Evolutionary conservation across 2,797 vertebrate species (phyloP).

Genomic region (Mormyrus hasselquistii): DNA sequence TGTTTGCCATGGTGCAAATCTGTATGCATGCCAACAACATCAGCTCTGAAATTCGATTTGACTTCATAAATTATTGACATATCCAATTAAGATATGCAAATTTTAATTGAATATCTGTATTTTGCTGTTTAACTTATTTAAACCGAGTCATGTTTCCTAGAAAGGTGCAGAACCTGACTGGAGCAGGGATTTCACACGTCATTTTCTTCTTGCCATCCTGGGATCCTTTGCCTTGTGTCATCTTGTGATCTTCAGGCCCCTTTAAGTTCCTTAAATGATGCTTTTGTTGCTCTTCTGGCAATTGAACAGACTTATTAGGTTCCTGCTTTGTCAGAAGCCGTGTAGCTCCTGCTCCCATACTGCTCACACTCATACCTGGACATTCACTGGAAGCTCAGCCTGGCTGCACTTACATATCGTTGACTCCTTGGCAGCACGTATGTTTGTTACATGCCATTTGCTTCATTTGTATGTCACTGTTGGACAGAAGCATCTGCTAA

Average conservation of each 20-base stretch:
- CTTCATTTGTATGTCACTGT: background rate
- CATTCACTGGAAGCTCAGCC: background rate
- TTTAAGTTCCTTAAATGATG: background rate
- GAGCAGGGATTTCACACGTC: background rate
- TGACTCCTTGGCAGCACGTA: background rate
- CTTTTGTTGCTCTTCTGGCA: background rate
- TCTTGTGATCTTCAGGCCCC: background rate
- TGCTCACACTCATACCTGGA: background rate
- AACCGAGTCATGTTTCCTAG: background rate
- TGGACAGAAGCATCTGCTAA: background rate
- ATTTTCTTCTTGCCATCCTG: background rate
- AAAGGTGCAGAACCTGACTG: background rate
- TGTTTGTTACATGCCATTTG: background rate
- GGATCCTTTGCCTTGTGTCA: background rate
- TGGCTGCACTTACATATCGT: background rate
- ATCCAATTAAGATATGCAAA: conserved; percentile 23
- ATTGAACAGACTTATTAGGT: background rate
- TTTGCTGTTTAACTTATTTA: background rate
- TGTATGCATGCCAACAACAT: conserved; percentile 46
- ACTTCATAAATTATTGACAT: conserved; percentile 14
- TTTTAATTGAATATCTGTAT: background rate
- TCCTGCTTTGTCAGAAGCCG: background rate
- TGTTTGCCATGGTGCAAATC: background rate
- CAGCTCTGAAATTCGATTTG: conserved; percentile 1
- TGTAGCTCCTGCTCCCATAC: background rate